Conservation (phyloP, 2,797 vertebrate species). For the Rhynchotus rufescens region DNA sequence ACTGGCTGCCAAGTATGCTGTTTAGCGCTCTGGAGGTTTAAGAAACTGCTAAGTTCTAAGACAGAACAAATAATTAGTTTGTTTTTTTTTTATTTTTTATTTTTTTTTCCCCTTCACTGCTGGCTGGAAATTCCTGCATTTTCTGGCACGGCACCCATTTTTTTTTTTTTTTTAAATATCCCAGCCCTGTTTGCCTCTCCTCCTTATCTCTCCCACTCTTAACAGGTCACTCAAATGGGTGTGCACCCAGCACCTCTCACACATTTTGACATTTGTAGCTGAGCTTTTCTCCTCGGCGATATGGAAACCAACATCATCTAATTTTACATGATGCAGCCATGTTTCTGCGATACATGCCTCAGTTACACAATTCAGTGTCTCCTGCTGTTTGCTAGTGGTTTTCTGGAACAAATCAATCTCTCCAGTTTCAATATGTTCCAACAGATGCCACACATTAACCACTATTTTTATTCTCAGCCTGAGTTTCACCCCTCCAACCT, state of each 20-base stretch:
- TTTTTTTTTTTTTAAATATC: slow-evolving; percentile 7
- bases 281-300: not conserved
- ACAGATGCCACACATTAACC: slow-evolving; percentile 62
- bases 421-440: slow-evolving; percentile 47
- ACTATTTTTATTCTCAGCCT: slow-evolving; percentile 61
- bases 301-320: not conserved
- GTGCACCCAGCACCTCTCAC: not conserved
- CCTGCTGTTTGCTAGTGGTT: slow-evolving; percentile 50
- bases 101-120: not conserved
- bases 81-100: slow-evolving; percentile 1
- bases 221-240: not conserved
- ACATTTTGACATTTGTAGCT: not conserved
- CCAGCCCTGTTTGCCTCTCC: not conserved
- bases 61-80: slow-evolving; percentile 21
- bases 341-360: slow-evolving; percentile 16
- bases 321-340: not conserved
- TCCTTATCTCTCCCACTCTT: slow-evolving; percentile 9
- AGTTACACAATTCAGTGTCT: not conserved
- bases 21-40: slow-evolving; percentile 24
- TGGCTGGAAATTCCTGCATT: slow-evolving; percentile 19
- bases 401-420: slow-evolving; percentile 60
- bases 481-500: slow-evolving; percentile 53
- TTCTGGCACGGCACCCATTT: not conserved
- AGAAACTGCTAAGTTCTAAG: slow-evolving; percentile 27
- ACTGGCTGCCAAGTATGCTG: slow-evolving; percentile 5